Evolutionary conservation across 1,140 invertebrate species (phyloP), one percentile per base, ranked within the genome.

Genomic region (Micrasema minimum): DNA sequence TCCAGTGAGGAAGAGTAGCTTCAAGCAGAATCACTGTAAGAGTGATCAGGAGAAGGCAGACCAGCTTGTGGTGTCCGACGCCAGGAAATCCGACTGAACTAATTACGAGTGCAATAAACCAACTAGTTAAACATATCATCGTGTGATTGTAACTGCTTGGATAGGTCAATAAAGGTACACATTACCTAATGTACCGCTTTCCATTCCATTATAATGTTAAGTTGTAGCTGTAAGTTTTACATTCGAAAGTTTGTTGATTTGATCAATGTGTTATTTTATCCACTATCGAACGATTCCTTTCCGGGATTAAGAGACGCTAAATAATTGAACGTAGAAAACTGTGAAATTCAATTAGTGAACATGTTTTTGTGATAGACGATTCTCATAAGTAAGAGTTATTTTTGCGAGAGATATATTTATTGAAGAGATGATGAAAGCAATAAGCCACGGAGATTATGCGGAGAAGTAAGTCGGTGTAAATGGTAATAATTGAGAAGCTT

Each of bases 131-230:
- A 85, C 82, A 85, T 84, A 84, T 85, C 83, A 84, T 81, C 81
- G 82, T 77, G 82, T 82, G 83, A 84, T 84, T 84, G 82, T 84
- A 82, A 84, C 82, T 81, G 82, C 82, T 83, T 83, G 79, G 83
- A 83, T 11, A 55, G 59, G 66, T 57, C 53, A 68, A 68, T 68
- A 68, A 67, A 66, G 65, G 65, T 38, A 53, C 46, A 62, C 18
- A 38, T 4, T 20, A 23, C 38, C 57, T 22, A 1, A 43, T 23
- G 55, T 51, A 43, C 46, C 46, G 31, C 37, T 31, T 53, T n/a
- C 59, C 69, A 71, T 71, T 71, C 69, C 69, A 71, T 65, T 64
- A 65, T 38, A 16, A 23, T 10, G 20, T 61, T 71, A 71, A 71
- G 69, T 71, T 72, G 11, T 41, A 48, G 26, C 16, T 12, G 46